Percentiles rank a stretch among this genome's conserved stretches.
These are phyloP conservation scores for Mola mola DNA, from an alignment of 2,113 vertebrate species.

Conservation along the genomic window DNA sequence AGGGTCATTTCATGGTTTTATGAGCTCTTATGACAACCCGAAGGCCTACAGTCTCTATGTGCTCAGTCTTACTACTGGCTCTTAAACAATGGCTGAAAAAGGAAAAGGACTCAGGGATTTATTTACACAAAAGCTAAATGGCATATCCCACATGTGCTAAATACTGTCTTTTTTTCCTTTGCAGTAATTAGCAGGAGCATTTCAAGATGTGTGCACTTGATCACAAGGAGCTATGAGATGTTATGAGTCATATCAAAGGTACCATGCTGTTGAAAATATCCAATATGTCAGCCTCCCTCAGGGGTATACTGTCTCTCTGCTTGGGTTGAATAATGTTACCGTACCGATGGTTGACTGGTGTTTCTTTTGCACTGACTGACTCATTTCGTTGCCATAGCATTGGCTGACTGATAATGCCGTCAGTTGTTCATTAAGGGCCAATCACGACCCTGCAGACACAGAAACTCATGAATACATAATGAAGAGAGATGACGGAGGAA, in stretches of 20 bases:
- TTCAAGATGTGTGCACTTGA: slow-evolving; percentile 55
- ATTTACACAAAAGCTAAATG: slow-evolving; percentile 58
- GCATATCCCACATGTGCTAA: slow-evolving; percentile 43
- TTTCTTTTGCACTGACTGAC: slow-evolving; percentile 67
- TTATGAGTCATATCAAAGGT: slow-evolving; percentile 51
- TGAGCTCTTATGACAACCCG: slow-evolving; percentile 59
- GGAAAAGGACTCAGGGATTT: slow-evolving; percentile 52
- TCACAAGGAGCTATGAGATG: slow-evolving; percentile 43
- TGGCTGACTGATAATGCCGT: slow-evolving; percentile 72
- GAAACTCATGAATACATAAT: slow-evolving; percentile 78
- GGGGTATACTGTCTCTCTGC: slow-evolving; percentile 46
- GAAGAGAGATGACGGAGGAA: slow-evolving; percentile 68
- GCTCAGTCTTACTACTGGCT: slow-evolving; percentile 63
- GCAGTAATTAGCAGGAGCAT: slow-evolving; percentile 54
- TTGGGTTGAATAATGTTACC: slow-evolving; percentile 67
- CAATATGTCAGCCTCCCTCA: slow-evolving; percentile 62
- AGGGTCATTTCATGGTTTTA: slow-evolving; percentile 62
- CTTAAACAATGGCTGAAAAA: slow-evolving; percentile 43
- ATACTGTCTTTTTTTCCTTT: slow-evolving; percentile 1
- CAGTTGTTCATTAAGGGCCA: slow-evolving; percentile 76
- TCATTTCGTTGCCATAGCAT: slow-evolving; percentile 63
- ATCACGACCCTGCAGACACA: slow-evolving; percentile 76
- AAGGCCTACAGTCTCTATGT: slow-evolving; percentile 41
- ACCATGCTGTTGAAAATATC: slow-evolving; percentile 50
- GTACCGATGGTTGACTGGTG: slow-evolving; percentile 51